Evolutionary conservation across 2,797 vertebrate genomes (phyloP), one percentile per base, ranked within the genome.

Genomic region (Danio tinwini): DNA sequence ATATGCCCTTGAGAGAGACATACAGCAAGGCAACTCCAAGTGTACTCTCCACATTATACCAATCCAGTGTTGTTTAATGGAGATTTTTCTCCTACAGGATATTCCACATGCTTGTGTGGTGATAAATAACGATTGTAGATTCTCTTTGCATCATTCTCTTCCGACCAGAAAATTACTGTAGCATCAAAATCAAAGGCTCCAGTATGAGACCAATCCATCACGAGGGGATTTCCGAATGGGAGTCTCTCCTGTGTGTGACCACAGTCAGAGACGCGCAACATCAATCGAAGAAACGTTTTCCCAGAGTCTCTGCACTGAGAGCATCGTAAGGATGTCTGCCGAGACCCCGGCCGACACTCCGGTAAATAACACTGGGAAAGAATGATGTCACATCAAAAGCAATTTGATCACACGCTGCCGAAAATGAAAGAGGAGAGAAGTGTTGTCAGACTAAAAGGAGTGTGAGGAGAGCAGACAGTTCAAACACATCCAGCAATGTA

Each of bases 301-400:
- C 10, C 14, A 0, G 37, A 50, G 61, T 40, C n/a, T 71, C 45
- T 74, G n/a, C 42, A 6, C 71, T 50, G 62, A 39, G 7, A 75
- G 42, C 70, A 53, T 17, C 1, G 8, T 12, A 50, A n/a, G 40
- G 11, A 52, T 56, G 59, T 70, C 73, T 83, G 53, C 58, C 3
- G 16, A 80, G 45, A 55, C 39, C 61, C 56, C 17, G 19, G 11
- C 19, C 64, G 76, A 62, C 71, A 64, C 17, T 67, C 40, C 4
- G 16, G 61, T 62, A 69, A 79, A 75, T 70, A 79, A 50, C 76
- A 69, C 39, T 39, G 40, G 59, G 70, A 44, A 69, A 58, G 67
- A 74, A 37, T 56, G 44, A 70, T 80, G 72, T 83, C 72, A 80
- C 53, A 83, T 80, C 77, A 80, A 80, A 83, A 83, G 76, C 53